A percentile compares a stretch with the other conserved stretches of the same genome.
Conservation (phyloP, 2,797 vertebrate genomes). For the Alfaro cultratus region DNA sequence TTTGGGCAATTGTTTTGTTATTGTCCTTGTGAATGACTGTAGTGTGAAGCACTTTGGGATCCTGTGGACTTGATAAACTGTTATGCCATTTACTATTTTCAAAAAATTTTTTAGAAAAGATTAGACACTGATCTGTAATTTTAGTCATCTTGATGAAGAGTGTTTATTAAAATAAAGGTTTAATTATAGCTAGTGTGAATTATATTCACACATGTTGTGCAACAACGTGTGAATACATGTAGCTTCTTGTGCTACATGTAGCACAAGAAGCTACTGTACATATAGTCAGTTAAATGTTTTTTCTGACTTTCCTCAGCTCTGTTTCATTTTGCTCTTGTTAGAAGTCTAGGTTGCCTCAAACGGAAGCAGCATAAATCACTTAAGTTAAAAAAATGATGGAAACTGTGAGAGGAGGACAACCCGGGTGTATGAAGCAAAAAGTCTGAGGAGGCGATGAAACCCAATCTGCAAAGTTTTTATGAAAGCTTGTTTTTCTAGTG, state of each 20-base stretch:
- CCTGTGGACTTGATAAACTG: too few relatives aligned
- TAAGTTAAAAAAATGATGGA: conserved; percentile 39
- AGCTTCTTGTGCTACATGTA: too few relatives aligned
- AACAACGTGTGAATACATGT: too few relatives aligned
- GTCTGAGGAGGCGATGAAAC: conserved; percentile 83
- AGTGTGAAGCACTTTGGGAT: too few relatives aligned
- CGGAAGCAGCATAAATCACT: conserved; percentile 86
- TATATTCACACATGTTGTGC: too few relatives aligned
- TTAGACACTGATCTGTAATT: not conserved
- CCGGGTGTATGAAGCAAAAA: conserved; percentile 21
- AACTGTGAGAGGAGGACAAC: conserved; percentile 39
- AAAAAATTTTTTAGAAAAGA: not conserved
- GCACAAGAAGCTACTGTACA: not conserved
- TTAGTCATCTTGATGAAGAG: not conserved
- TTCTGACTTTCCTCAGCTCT: conserved; percentile 2
- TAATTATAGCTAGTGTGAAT: not conserved
- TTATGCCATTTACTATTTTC: not conserved
- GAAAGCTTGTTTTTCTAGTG: conserved; percentile 82
- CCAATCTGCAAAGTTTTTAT: conserved; percentile 83
- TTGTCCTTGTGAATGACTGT: not conserved
- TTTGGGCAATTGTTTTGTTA: not conserved
- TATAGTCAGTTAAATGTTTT: not conserved
- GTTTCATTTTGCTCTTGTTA: conserved; percentile 41
- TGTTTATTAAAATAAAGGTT: not conserved
- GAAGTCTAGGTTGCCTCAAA: conserved; percentile 79